Evolutionary conservation across 2,888 invertebrate genomes (phyloP).

Genomic region (Anthophora plumipes): DNA sequence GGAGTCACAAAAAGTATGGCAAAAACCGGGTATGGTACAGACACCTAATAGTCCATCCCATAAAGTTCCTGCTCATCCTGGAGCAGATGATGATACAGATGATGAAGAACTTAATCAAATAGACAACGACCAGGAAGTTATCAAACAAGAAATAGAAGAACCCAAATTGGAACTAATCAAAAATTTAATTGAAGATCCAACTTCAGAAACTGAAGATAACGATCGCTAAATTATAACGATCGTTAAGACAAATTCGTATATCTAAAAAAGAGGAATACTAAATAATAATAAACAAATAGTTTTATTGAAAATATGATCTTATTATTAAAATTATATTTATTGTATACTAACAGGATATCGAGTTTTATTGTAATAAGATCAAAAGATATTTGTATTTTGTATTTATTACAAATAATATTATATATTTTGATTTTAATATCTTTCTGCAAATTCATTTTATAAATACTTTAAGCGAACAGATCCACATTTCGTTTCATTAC

Average conservation of each 20-base stretch:
- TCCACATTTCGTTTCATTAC: constrained; percentile 43
- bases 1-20: constrained; percentile 86
- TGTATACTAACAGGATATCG: constrained; percentile 24
- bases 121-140: constrained; percentile 37
- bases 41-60: constrained; percentile 86
- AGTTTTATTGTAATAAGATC: constrained; percentile 38
- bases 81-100: constrained; percentile 88
- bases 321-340: constrained; percentile 52
- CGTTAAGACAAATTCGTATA: neutral
- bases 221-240: constrained; percentile 53
- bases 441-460: neutral
- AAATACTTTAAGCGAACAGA: constrained; percentile 40
- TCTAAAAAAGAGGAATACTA: neutral
- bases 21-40: constrained; percentile 87
- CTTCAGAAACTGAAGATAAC: constrained; percentile 67
- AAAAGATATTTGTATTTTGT: constrained; percentile 44
- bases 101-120: constrained; percentile 86
- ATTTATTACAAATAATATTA: constrained; percentile 21
- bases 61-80: constrained; percentile 89
- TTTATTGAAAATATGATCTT: constrained; percentile 43
- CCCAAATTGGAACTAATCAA: constrained; percentile 71
- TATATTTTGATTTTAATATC: constrained; percentile 33
- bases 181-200: constrained; percentile 79
- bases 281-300: constrained; percentile 23
- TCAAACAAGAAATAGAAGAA: constrained; percentile 46